phyloP scores from a whole-genome alignment of 1,140 invertebrate genomes.

The Anagrus nilaparvatae region DNA sequence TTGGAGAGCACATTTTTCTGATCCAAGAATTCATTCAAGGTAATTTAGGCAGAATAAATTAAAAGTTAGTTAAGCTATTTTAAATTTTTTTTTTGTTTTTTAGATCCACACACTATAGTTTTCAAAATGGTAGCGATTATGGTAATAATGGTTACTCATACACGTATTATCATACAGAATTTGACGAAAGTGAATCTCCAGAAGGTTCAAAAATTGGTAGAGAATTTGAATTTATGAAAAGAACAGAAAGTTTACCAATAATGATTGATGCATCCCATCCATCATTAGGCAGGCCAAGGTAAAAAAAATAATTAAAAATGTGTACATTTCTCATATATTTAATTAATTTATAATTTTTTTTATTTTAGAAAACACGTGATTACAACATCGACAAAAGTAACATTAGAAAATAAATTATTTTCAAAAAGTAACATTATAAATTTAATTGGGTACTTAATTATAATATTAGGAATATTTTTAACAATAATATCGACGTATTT shows the following conservation, averaged over 20 bases:
- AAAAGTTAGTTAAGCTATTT: not conserved
- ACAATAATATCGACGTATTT: slow-evolving; percentile 51
- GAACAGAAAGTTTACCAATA: slow-evolving; percentile 1
- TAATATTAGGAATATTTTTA: slow-evolving; percentile 45
- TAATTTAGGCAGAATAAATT: not conserved
- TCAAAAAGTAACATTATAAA: slow-evolving; percentile 25
- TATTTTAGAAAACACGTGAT: not conserved
- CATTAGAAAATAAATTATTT: slow-evolving; percentile 3
- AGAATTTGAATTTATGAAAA: too few relatives aligned
- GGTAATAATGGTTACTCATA: slow-evolving; percentile 25
- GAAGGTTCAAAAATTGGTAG: slow-evolving; percentile 4
- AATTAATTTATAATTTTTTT: not conserved
- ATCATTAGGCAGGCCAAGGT: not conserved
- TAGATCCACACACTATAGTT: slow-evolving; percentile 19
- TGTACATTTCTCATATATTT: not conserved
- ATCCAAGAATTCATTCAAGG: slow-evolving; percentile 31
- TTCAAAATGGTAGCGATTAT: slow-evolving; percentile 17
- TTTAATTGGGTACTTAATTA: slow-evolving; percentile 40
- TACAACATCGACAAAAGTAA: too few relatives aligned
- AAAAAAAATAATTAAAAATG: not conserved
- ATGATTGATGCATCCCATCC: slow-evolving; percentile 2
- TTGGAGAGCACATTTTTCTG: too few relatives aligned
- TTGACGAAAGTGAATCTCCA: slow-evolving; percentile 4
- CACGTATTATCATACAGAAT: slow-evolving; percentile 24
- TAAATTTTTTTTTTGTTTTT: not conserved